A percentile compares a stretch with the other conserved stretches of the same genome.
Evolutionary conservation across 1,140 invertebrate species (phyloP).

Genomic region (Eurosta solidaginis): DNA sequence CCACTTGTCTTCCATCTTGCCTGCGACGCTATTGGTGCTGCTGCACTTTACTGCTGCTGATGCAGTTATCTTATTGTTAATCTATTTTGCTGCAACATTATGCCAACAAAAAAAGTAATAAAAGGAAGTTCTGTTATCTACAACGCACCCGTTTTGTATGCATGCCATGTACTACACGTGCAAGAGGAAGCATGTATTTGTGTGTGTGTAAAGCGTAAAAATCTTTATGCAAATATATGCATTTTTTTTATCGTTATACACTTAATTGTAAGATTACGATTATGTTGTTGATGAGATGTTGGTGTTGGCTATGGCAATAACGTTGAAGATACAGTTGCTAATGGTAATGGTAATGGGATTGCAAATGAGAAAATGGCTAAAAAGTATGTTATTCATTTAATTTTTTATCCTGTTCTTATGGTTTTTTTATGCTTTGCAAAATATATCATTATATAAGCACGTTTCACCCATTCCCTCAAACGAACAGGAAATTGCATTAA

Average conservation of each 20-base stretch:
- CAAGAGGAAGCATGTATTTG: neutral
- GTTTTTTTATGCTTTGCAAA: neutral
- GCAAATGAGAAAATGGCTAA: conserved; percentile 10
- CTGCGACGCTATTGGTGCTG: neutral
- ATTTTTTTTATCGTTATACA: conserved; percentile 15
- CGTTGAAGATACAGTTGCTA: neutral
- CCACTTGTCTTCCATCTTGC: neutral
- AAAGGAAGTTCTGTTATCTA: neutral
- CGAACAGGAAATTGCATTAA: neutral
- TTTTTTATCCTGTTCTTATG: neutral
- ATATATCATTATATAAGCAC: conserved; percentile 9
- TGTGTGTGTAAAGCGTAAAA: neutral
- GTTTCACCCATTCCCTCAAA: neutral
- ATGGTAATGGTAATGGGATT: neutral
- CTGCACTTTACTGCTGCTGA: conserved; percentile 16
- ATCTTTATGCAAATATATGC: conserved; percentile 14
- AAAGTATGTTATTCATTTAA: neutral
- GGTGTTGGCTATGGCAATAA: neutral
- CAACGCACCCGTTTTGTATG: neutral
- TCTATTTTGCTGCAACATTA: neutral
- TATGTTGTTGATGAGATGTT: conserved; percentile 12
- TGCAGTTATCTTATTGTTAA: conserved; percentile 27
- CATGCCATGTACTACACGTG: neutral
- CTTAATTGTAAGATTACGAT: conserved; percentile 19
- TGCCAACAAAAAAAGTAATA: neutral